Percentiles rank a stretch among this genome's conserved stretches.
Conservation (phyloP, 1,140 invertebrate genomes). For the Drosophila repleta region DNA sequence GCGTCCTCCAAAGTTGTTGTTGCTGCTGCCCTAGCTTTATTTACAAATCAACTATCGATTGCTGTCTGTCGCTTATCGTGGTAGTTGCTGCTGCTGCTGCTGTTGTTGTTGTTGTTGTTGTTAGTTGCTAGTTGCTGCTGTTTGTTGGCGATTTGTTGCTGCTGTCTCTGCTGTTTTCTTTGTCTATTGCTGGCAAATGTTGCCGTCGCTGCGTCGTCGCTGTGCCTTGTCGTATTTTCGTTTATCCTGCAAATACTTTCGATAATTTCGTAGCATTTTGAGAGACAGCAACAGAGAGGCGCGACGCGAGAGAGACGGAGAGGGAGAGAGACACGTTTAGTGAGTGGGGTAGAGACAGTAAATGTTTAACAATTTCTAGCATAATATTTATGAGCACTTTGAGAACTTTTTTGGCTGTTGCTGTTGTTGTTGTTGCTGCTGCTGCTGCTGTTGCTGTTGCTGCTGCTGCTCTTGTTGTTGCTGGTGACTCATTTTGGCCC, state of each 20-base stretch:
- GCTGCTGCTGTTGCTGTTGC: conserved; percentile 41
- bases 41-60: conserved; percentile 59
- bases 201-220: conserved; percentile 60
- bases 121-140: conserved; percentile 28
- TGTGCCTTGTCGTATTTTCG: conserved; percentile 78
- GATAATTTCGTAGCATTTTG: conserved; percentile 81
- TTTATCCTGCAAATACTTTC: conserved; percentile 82
- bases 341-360: conserved; percentile 23
- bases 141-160: conserved; percentile 23
- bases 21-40: conserved; percentile 76
- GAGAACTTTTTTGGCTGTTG: conserved; percentile 36
- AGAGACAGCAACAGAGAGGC: conserved; percentile 49
- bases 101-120: conserved; percentile 20
- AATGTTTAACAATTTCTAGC: conserved; percentile 68
- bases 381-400: conserved; percentile 72
- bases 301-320: conserved; percentile 26
- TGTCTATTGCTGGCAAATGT: conserved; percentile 65
- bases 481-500: conserved; percentile 72
- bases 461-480: conserved; percentile 52
- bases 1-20: conserved; percentile 81
- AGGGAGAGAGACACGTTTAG: conserved; percentile 19
- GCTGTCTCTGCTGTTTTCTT: conserved; percentile 9
- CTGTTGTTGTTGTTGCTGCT: conserved; percentile 32
- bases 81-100: conserved; percentile 21
- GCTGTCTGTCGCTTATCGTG: conserved; percentile 29